These are phyloP conservation scores for Drepanosiphum platanoidis DNA, from an alignment of 2,888 invertebrate genomes.

Conservation along the genomic window DNA sequence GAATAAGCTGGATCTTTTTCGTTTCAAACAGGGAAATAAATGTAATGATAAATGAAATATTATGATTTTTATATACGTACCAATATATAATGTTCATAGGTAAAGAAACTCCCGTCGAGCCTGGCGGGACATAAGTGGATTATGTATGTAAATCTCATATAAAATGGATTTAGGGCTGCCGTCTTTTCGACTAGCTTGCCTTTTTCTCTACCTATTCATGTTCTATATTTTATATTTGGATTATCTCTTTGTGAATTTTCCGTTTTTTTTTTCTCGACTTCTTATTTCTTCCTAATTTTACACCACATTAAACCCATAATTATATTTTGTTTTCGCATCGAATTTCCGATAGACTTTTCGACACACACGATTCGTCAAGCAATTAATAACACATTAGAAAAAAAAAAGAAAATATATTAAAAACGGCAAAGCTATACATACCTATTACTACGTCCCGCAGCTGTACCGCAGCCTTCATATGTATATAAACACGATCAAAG, in stretches of 20 bases:
- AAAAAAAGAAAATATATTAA: no score
- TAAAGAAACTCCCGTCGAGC: not conserved
- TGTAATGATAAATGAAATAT: constrained; percentile 3
- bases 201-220: constrained; percentile 4
- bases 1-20: no score
- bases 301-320: not conserved
- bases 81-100: not conserved
- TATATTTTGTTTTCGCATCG: not conserved
- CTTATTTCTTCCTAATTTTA: not conserved
- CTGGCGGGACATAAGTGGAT: not conserved
- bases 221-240: constrained; percentile 5
- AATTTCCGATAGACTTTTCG: not conserved
- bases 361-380: not conserved
- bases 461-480: no score
- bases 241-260: not conserved
- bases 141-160: constrained; percentile 16
- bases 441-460: no score
- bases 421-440: no score
- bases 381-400: no score
- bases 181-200: not conserved
- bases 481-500: no score
- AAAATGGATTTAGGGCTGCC: constrained; percentile 7
- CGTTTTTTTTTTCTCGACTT: no score
- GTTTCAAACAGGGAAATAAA: no score
- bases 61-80: constrained; percentile 6